Conservation (phyloP, 1,140 invertebrate species). For the Ceratina japonica region DNA sequence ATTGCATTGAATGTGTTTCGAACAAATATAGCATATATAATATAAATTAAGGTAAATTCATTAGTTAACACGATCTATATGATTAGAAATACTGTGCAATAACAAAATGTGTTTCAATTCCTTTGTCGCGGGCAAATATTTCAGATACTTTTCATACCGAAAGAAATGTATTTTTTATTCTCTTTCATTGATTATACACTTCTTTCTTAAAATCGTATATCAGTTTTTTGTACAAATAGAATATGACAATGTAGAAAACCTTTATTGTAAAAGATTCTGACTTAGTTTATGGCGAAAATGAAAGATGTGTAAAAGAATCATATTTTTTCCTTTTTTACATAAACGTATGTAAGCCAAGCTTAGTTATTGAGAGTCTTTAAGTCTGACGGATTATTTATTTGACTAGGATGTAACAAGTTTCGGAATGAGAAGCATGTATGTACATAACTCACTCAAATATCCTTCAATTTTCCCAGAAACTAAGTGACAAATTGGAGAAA, state of each 20-base stretch:
- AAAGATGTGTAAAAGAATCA: constrained; percentile 47
- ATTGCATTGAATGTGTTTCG: constrained; percentile 43
- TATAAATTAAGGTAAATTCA: constrained; percentile 24
- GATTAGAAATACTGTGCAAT: constrained; percentile 58
- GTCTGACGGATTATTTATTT: constrained; percentile 57
- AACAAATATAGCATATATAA: constrained; percentile 19
- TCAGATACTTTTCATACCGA: constrained; percentile 30
- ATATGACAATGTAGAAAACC: constrained; percentile 63
- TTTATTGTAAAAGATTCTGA: constrained; percentile 61
- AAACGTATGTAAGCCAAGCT: constrained; percentile 42
- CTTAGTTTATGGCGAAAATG: constrained; percentile 66
- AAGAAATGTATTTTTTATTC: constrained; percentile 41
- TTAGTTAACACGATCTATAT: constrained; percentile 24
- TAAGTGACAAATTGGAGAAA: constrained; percentile 47
- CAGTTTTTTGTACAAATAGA: constrained; percentile 62
- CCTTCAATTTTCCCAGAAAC: constrained; percentile 62
- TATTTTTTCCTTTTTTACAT: constrained; percentile 32
- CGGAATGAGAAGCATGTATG: constrained; percentile 54
- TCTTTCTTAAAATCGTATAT: constrained; percentile 31
- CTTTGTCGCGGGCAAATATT: constrained; percentile 37
- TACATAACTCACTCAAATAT: constrained; percentile 50
- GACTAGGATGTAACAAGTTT: constrained; percentile 52
- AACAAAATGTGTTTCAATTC: constrained; percentile 50
- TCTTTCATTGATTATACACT: constrained; percentile 46
- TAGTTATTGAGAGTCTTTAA: constrained; percentile 47